Base-by-base conservation (phyloP, 1,140 invertebrate species). In the Drosophila erecta region DNA sequence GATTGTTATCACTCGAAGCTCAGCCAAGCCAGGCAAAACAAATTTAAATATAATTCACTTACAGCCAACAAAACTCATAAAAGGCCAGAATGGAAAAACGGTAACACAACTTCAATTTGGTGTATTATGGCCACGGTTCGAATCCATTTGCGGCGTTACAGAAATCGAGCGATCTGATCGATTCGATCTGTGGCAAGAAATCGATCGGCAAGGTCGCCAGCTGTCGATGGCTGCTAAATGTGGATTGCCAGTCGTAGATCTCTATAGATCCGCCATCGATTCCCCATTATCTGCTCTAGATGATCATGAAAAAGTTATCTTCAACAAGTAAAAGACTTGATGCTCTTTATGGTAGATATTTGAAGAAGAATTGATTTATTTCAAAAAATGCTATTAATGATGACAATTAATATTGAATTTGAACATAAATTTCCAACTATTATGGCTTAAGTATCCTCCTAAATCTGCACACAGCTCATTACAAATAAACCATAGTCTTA, bases 41-140 rank as follows among this genome's bases (percentile, higher is more conserved):
- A 77, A 76, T 87, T 87, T 83, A 58, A 76, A 81, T 87, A 71
- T 87, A 86, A 87, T 87, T 87, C 76, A 87, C 60, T 87, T 81
- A 81, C 61, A 81, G 33, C 40, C 37, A 62, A 62, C 43, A 40
- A 74, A 55, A 54, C 50, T 44, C 15, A 60, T 61, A 73, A 74
- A 75, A 56, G 43, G 35, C 54, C 53, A 54, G 75, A 81, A 74
- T 47, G 65, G 33, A 37, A 80, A 84, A 62, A 47, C 54, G 22
- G 57, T 73, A 81, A 78, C 56, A 84, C 81, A 81, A 86, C 75
- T 81, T 75, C 56, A 66, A 66, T 76, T 75, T 65, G 43, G 35
- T 46, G 41, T 83, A 72, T 83, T 76, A 67, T 83, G 54, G 62
- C 79, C 27, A 56, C 41, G 66, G 35, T 50, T 83, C 46, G 53